Base-by-base conservation (phyloP, 1,140 invertebrate species). In the Hycleus phaleratus region DNA sequence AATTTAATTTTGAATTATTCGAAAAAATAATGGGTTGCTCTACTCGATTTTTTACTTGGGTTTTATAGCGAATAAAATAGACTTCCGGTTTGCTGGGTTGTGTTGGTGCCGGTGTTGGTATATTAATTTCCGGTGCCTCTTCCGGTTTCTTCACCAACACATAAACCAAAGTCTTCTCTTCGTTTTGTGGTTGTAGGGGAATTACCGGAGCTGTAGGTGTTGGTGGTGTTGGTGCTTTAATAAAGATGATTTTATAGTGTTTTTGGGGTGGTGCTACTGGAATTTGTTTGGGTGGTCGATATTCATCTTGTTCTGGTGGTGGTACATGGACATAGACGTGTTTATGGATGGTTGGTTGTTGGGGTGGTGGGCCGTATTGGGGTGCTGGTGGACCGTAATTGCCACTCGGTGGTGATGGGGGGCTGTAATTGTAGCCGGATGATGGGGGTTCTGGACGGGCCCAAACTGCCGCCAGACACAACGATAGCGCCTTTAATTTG, bases 191-290 rank as follows among this genome's bases (percentile, higher is more conserved):
- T 62, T 87, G 84, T 45, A 87, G 70, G 3, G 88, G 87, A 59
- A 90, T 81, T 12, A 85, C 76, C 6, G 87, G 87, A 0, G 85
- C 85, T 3, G 85, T 88, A 8, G 86, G 86, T 7, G 87, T 83
- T 2, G 87, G 87, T 53, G 87, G 85, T 2, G 86, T 87, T 44
- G 89, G 88, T 1, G 88, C 88, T 74, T 91, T 91, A 70, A 92
- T 92, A 78, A 92, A 91, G 39, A 92, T 87, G 63, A 92, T 91
- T 73, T 91, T 91, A 80, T 91, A 92, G 69, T 92, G 89, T 68
- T 92, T 92, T 69, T 91, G 88, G 7, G 89, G 86, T 6, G 88
- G 82, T 46, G 84, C 81, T 25, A 83, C 79, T 44, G 78, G 74
- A 57, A 83, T 79, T 26, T 73, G 80, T 75, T 81, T 82, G 62